Conservation (phyloP, 2,113 vertebrate species). For the Albula goreensis region DNA sequence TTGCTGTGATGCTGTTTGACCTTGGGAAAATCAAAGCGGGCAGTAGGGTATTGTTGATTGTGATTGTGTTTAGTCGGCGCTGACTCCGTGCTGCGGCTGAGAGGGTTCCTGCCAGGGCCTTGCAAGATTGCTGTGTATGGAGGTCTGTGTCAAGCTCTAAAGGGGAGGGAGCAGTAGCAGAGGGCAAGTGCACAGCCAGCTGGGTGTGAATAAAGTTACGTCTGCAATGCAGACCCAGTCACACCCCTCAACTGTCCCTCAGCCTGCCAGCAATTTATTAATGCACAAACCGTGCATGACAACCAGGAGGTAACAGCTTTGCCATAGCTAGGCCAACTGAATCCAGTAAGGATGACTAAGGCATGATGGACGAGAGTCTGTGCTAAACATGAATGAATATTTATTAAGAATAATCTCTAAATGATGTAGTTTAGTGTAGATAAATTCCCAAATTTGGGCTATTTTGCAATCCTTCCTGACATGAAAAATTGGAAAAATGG, state of each 20-base stretch:
- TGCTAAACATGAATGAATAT: neutral
- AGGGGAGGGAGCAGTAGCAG: neutral
- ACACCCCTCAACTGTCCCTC: conserved; percentile 23
- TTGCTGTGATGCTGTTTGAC: conserved; percentile 41
- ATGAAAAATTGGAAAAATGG: no score
- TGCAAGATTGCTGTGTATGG: neutral
- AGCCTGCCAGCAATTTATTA: conserved; percentile 36
- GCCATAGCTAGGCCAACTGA: neutral
- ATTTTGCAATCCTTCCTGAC: no score
- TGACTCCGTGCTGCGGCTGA: conserved; percentile 44
- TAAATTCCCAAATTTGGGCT: no score
- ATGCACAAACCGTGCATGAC: neutral
- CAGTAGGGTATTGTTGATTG: neutral
- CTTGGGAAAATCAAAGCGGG: neutral
- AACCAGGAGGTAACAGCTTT: conserved; percentile 42
- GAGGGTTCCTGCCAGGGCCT: conserved; percentile 39
- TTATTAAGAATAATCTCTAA: neutral
- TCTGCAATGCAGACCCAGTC: conserved; percentile 67
- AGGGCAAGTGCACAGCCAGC: neutral
- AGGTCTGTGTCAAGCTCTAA: neutral
- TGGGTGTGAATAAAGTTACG: conserved; percentile 50
- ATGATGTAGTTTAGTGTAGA: no score
- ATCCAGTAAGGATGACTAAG: neutral
- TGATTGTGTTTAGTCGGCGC: neutral
- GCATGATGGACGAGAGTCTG: neutral